Evolutionary conservation across 2,888 invertebrate species (phyloP).

Genomic region (Troilus luridus): DNA sequence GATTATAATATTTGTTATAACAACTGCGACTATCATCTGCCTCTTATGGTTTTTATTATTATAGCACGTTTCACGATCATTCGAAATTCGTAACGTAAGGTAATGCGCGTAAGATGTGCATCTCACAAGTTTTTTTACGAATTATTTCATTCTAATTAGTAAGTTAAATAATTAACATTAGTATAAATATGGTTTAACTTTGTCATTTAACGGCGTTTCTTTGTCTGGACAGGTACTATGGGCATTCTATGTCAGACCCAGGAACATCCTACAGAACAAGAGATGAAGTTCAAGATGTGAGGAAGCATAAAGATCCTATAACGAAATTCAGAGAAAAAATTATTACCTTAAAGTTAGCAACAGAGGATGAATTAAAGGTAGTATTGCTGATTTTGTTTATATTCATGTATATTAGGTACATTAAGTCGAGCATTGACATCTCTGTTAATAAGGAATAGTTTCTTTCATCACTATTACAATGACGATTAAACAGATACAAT

Average conservation of each 20-base stretch:
- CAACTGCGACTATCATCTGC: too few species aligned
- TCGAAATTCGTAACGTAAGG: too few species aligned
- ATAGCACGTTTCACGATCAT: too few species aligned
- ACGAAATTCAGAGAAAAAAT: conserved; percentile 85
- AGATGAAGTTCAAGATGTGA: conserved; percentile 77
- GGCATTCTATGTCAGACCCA: conserved; percentile 81
- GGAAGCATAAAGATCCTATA: conserved; percentile 77
- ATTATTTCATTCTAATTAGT: not conserved
- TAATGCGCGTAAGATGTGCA: too few species aligned
- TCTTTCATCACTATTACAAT: too few species aligned
- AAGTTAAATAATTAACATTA: not conserved
- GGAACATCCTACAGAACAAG: conserved; percentile 75
- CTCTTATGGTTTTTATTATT: too few species aligned
- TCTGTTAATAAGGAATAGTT: too few species aligned
- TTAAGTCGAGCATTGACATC: too few species aligned
- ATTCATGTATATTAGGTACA: too few species aligned
- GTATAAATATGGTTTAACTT: not conserved
- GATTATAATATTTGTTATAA: too few species aligned
- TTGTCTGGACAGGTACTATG: conserved; percentile 74
- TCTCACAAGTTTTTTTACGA: too few species aligned
- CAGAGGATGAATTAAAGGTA: conserved; percentile 75
- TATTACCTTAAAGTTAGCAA: conserved; percentile 74
- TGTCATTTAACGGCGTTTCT: conserved; percentile 75
- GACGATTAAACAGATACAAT: too few species aligned
- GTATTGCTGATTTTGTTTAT: not conserved